Conservation (phyloP, 2,113 vertebrate genomes). For the Strigops habroptila region DNA sequence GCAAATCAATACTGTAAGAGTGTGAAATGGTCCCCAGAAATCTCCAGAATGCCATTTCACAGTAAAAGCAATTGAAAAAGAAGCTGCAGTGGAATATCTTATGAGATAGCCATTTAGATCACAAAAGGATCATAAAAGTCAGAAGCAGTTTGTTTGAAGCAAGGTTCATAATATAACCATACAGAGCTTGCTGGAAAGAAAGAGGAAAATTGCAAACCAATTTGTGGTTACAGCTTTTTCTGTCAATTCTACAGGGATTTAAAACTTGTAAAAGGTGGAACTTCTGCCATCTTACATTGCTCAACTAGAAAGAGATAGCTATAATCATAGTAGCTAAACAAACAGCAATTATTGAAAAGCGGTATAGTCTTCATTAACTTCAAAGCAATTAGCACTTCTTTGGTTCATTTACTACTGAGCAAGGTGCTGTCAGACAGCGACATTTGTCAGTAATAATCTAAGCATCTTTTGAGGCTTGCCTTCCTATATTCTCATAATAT, state of each 20-base stretch:
- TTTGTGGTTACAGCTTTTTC: slow-evolving; percentile 79
- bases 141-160: slow-evolving; percentile 79
- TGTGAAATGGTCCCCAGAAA: slow-evolving; percentile 77
- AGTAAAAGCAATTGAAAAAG: slow-evolving; percentile 78
- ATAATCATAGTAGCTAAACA: slow-evolving; percentile 65
- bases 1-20: slow-evolving; percentile 76
- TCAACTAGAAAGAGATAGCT: slow-evolving; percentile 55
- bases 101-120: slow-evolving; percentile 81
- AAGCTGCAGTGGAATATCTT: slow-evolving; percentile 76
- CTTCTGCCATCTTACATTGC: slow-evolving; percentile 68
- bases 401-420: slow-evolving; percentile 42
- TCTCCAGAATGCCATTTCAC: slow-evolving; percentile 78
- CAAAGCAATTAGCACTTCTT: slow-evolving; percentile 65
- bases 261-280: slow-evolving; percentile 77
- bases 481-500: background rate
- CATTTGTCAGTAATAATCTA: slow-evolving; percentile 49
- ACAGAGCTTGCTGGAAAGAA: slow-evolving; percentile 68
- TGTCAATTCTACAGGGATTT: slow-evolving; percentile 77
- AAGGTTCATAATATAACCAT: slow-evolving; percentile 77
- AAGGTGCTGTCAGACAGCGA: slow-evolving; percentile 31
- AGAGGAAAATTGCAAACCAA: slow-evolving; percentile 79
- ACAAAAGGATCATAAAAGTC: slow-evolving; percentile 82
- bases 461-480: background rate
- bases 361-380: slow-evolving; percentile 71
- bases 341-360: slow-evolving; percentile 71